Conservation (phyloP, 2,113 vertebrate genomes). For the Brachirus orientalis region DNA sequence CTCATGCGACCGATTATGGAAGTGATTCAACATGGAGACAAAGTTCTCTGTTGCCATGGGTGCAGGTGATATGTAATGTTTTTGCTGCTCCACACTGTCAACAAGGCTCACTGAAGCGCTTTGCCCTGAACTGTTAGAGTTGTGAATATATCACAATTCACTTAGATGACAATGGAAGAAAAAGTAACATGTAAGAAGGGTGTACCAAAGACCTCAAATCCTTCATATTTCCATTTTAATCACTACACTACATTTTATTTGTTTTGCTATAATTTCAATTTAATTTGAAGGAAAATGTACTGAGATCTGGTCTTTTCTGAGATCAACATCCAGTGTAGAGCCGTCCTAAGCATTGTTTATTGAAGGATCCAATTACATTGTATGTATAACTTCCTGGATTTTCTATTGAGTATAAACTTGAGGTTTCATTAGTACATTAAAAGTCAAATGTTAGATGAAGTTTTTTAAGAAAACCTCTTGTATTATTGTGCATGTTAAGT, state of each 20-base stretch:
- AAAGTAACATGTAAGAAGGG: too few relatives aligned
- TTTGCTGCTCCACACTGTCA: too few relatives aligned
- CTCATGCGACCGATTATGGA: neutral
- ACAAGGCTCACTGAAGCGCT: too few relatives aligned
- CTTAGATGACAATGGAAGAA: too few relatives aligned
- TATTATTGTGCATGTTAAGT: too few relatives aligned
- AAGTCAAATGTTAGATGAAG: neutral
- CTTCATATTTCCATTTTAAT: neutral
- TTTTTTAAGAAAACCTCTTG: too few relatives aligned
- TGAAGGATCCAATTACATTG: neutral
- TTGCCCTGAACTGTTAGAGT: too few relatives aligned
- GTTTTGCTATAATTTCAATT: conserved; percentile 1
- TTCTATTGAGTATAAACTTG: too few relatives aligned
- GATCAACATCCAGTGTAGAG: neutral
- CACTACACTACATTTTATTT: neutral
- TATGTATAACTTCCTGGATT: neutral
- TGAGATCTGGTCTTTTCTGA: conserved; percentile 1
- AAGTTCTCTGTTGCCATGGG: neutral
- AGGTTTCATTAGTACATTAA: neutral
- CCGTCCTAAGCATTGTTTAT: neutral
- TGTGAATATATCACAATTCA: too few relatives aligned
- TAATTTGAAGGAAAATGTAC: neutral
- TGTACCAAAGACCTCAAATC: too few relatives aligned
- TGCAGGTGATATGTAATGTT: neutral
- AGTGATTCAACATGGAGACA: neutral